Evolutionary conservation across 2,888 invertebrate genomes (phyloP), one percentile per base, ranked within the genome.

Genomic region (Tenthredo notha): DNA sequence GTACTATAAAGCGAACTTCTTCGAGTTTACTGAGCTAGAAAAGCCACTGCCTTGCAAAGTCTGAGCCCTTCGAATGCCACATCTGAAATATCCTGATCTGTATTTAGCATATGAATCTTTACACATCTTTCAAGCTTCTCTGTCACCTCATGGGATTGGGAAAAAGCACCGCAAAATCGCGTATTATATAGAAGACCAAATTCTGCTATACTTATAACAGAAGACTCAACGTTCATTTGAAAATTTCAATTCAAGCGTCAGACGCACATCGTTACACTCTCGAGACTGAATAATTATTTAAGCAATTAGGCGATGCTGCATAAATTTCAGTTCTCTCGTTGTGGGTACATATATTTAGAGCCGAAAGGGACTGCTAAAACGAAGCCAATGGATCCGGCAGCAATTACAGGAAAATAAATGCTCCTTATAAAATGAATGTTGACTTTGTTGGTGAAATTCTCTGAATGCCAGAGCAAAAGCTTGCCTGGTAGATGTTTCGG

Each of bases 1-100:
- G 40, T 80, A 25, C 80, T 61, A 61, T n/a, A 80, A 80, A 77
- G 54, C 80, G 33, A 80, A 80, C 80, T 50, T 80, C 40, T 40
- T 40, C 33, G 37, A 37, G 61, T 61, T 80, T 37, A 61, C 37
- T 15, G 40, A 37, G 40, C 50, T 43, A 43, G 61, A 80, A 80
- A 80, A 80, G 40, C 61, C 40, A 58, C 58, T 40, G 25, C 40
- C 25, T 25, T 61, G 6, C 61, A 15, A 21, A 58, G 50, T 77
- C 18, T 77, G n/a, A 80, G 40, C 37, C 54, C 77, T 37, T 58
- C 25, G 21, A 29, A 40, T 40, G n/a, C 78, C 61, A 15, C 61
- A 54, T 25, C 40, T 25, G 10, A 21, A 29, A 61, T 80, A 80
- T 37, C 61, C 25, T 10, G 40, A 18, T 50, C 18, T n/a, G 25